Percentiles rank a stretch among this genome's conserved stretches.
Evolutionary conservation across 2,113 vertebrate species (phyloP).

Genomic region (Caranx melampygus): DNA sequence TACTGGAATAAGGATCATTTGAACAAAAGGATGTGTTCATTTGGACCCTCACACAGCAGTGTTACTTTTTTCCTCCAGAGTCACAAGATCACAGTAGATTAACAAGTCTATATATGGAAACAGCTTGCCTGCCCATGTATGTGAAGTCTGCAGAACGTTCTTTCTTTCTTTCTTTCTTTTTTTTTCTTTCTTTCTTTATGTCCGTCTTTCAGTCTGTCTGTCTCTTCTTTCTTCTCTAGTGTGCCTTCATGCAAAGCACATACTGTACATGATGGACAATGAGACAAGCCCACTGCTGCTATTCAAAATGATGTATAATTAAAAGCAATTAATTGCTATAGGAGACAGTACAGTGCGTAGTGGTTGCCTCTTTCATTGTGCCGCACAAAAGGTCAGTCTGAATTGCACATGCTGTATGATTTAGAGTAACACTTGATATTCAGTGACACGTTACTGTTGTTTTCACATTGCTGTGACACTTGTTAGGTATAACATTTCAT

Average conservation of each 20-base stretch:
- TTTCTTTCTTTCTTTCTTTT: not conserved
- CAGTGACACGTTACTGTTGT: conserved; percentile 13
- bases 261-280: not conserved
- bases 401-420: not conserved
- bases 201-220: not conserved
- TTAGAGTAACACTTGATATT: conserved; percentile 8
- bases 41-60: not conserved
- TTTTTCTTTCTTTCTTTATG: not conserved
- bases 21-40: not conserved
- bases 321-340: not conserved
- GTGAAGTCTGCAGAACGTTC: not conserved
- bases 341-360: not conserved
- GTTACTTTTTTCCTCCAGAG: not conserved
- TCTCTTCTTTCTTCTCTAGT: too few species aligned
- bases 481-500: conserved; percentile 4
- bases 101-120: not conserved
- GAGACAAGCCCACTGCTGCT: not conserved
- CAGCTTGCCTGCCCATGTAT: not conserved
- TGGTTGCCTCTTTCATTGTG: not conserved
- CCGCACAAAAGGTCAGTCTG: conserved; percentile 36
- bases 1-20: too few species aligned
- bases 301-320: conserved; percentile 23
- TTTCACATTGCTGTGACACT: not conserved
- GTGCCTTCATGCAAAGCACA: not conserved
- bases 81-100: not conserved